Conservation (phyloP, 2,888 invertebrate species). For the Allolobophora icterica region DNA sequence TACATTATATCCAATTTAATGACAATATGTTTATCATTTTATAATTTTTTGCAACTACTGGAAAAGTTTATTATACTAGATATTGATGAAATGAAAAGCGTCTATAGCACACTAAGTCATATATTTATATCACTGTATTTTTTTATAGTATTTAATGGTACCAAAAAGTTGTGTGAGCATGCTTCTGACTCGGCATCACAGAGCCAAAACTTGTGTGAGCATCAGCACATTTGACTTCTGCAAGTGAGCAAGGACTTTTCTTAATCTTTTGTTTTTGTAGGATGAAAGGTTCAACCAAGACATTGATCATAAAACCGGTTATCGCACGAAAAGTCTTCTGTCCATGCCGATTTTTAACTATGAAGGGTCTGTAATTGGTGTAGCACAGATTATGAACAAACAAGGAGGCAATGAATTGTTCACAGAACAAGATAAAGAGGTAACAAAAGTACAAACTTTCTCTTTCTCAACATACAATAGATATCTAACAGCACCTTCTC, state of each 20-base stretch:
- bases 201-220: too few species aligned
- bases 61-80: too few species aligned
- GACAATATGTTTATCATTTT: too few species aligned
- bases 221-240: too few species aligned
- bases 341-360: neutral
- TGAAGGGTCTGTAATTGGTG: conserved; percentile 7
- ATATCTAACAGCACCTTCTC: neutral
- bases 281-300: neutral
- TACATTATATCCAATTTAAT: too few species aligned
- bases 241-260: neutral
- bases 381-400: conserved; percentile 28
- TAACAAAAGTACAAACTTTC: neutral
- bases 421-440: neutral
- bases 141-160: too few species aligned
- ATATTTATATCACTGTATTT: too few species aligned
- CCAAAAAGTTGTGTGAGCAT: too few species aligned
- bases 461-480: neutral
- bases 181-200: too few species aligned
- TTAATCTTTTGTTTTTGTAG: neutral
- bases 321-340: conserved; percentile 6
- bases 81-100: too few species aligned
- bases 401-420: neutral
- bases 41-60: too few species aligned
- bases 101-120: too few species aligned
- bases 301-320: conserved; percentile 13